Percentiles rank a stretch among this genome's conserved stretches.
Evolutionary conservation across 1,140 invertebrate species (phyloP).

Genomic region (Paralvinella palmiformis): DNA sequence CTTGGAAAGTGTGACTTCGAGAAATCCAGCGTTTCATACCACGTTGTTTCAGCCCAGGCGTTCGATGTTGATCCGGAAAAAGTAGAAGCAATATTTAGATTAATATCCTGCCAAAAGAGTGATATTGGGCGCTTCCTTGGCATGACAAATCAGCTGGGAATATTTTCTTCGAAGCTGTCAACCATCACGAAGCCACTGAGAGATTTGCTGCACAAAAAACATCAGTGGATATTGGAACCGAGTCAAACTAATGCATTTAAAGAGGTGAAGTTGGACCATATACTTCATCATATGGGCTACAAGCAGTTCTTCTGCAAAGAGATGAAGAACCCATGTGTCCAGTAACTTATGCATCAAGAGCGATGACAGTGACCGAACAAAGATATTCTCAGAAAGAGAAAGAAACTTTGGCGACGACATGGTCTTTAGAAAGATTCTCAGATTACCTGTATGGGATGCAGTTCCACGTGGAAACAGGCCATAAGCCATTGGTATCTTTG

Average conservation of each 20-base stretch:
- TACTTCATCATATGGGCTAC: slow-evolving; percentile 38
- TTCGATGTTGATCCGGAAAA: slow-evolving; percentile 29
- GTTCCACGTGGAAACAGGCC: slow-evolving; percentile 7
- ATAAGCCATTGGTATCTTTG: background rate
- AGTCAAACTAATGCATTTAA: slow-evolving; percentile 17
- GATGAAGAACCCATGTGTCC: slow-evolving; percentile 26
- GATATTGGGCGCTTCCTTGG: background rate
- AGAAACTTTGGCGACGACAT: slow-evolving; percentile 52
- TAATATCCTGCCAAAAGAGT: too few species aligned
- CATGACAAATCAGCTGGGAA: slow-evolving; percentile 7
- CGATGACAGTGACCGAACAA: slow-evolving; percentile 30
- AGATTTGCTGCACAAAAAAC: too few species aligned
- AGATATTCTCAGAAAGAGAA: slow-evolving; percentile 50
- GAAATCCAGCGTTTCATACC: background rate
- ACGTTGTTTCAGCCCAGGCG: background rate
- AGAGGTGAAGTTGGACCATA: slow-evolving; percentile 25
- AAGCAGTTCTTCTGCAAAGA: slow-evolving; percentile 48
- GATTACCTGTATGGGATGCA: slow-evolving; percentile 16
- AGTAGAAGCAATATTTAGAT: background rate
- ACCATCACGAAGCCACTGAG: slow-evolving; percentile 6
- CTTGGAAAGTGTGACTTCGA: slow-evolving; percentile 38
- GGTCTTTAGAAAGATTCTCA: slow-evolving; percentile 34
- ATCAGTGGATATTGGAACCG: slow-evolving; percentile 1
- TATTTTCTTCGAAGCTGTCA: background rate
- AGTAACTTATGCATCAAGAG: slow-evolving; percentile 41